Percentiles rank a stretch among this genome's conserved stretches.
These are phyloP conservation scores for Drosophila atripex DNA, from an alignment of 2,888 invertebrate species.

Conservation along the genomic window DNA sequence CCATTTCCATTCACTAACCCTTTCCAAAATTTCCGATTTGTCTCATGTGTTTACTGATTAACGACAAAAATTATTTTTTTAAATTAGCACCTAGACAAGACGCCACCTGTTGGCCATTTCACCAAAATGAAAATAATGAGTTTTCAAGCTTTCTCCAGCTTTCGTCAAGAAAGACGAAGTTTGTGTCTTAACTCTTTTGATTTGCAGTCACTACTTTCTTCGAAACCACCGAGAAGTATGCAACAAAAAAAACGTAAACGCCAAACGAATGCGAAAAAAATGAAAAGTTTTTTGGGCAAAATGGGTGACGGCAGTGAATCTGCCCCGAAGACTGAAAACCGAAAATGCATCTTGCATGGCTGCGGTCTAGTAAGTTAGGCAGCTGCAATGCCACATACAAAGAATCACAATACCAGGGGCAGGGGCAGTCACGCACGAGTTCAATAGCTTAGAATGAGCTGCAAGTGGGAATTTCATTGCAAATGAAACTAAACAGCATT, in stretches of 20 bases:
- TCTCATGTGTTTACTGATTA: not conserved
- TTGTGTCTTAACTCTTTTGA: conserved; percentile 70
- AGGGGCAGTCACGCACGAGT: conserved; percentile 62
- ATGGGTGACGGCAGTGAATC: conserved; percentile 63
- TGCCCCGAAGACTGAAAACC: conserved; percentile 32
- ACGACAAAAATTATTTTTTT: not conserved
- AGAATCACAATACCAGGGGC: conserved; percentile 32
- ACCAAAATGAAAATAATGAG: not conserved
- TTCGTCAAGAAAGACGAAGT: conserved; percentile 50
- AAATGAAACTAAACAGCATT: conserved; percentile 65
- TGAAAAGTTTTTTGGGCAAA: conserved; percentile 28
- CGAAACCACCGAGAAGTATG: conserved; percentile 50
- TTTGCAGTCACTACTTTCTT: conserved; percentile 11
- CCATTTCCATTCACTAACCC: not conserved
- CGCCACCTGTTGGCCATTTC: conserved; percentile 11
- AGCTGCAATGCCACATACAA: conserved; percentile 25
- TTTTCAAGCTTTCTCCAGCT: conserved; percentile 15
- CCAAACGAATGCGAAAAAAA: conserved; percentile 4
- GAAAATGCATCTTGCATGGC: conserved; percentile 41
- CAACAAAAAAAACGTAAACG: not conserved
- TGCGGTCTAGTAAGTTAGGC: conserved; percentile 67
- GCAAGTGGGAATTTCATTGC: conserved; percentile 60
- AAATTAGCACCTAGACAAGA: not conserved
- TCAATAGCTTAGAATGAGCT: conserved; percentile 79
- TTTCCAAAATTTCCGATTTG: not conserved